A percentile compares a stretch with the other conserved stretches of the same genome.
phyloP scores from a whole-genome alignment of 2,797 vertebrate genomes.

The Myotis myotis region DNA sequence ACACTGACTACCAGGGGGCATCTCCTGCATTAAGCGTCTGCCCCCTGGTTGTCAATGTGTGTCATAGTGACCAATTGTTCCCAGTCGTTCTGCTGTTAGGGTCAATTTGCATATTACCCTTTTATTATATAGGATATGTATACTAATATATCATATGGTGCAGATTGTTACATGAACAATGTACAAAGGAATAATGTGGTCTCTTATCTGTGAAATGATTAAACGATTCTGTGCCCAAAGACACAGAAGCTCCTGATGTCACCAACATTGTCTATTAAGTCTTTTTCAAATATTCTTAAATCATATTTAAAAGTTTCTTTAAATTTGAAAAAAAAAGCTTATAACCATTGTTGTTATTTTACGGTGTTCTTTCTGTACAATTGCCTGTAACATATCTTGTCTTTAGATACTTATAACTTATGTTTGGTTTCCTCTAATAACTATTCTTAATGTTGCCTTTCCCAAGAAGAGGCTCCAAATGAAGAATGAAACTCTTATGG shows the following conservation, averaged over 20 bases:
- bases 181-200: not conserved
- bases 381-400: not conserved
- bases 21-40: too few relatives aligned
- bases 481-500: too few relatives aligned
- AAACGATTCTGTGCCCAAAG: not conserved
- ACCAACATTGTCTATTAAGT: not conserved
- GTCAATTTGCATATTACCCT: too few relatives aligned
- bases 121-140: too few relatives aligned
- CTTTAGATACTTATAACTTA: not conserved
- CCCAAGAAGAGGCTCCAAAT: too few relatives aligned
- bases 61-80: too few relatives aligned
- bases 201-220: not conserved
- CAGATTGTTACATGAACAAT: not conserved
- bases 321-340: constrained; percentile 5
- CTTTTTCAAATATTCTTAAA: not conserved
- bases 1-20: too few relatives aligned
- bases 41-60: too few relatives aligned
- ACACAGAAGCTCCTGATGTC: not conserved
- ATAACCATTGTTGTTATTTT: not conserved
- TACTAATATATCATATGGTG: not conserved
- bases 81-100: too few relatives aligned
- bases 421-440: not conserved
- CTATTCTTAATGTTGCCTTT: not conserved
- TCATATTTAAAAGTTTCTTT: not conserved
- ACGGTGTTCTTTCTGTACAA: not conserved